phyloP scores from a whole-genome alignment of 2,113 vertebrate species.

The Rhineura floridana region DNA sequence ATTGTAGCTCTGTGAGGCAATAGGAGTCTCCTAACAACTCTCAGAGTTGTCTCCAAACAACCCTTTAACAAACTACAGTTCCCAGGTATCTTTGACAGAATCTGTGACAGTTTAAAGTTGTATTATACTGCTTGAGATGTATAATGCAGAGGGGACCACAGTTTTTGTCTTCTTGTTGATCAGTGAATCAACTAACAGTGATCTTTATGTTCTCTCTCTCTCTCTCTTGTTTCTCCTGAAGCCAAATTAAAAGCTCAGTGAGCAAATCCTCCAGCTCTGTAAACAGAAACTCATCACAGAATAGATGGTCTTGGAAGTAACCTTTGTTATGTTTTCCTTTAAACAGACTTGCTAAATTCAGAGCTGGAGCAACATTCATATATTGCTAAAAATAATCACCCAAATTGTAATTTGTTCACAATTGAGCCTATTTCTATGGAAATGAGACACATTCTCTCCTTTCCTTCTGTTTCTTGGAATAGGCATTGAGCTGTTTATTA shows the following conservation, averaged over 20 bases:
- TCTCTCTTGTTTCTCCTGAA: neutral
- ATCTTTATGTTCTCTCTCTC: neutral
- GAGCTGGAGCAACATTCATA: conserved; percentile 27
- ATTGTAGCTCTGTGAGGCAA: too few relatives aligned
- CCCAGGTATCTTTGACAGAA: too few relatives aligned
- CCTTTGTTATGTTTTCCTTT: conserved; percentile 42
- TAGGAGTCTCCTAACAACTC: too few relatives aligned
- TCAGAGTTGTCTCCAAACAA: too few relatives aligned
- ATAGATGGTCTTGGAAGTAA: conserved; percentile 41
- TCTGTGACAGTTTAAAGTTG: too few relatives aligned
- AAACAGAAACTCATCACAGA: conserved; percentile 39
- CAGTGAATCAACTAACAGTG: too few relatives aligned
- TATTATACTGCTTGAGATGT: too few relatives aligned
- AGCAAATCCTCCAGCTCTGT: neutral
- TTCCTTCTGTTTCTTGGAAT: conserved; percentile 18
- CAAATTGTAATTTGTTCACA: conserved; percentile 60
- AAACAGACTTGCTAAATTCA: conserved; percentile 13
- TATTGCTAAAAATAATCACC: conserved; percentile 67
- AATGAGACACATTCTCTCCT: conserved; percentile 54
- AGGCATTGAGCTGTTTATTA: conserved; percentile 50
- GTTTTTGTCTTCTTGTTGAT: neutral
- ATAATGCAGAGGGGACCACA: too few relatives aligned
- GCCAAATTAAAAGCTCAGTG: conserved; percentile 33
- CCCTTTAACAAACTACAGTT: too few relatives aligned
- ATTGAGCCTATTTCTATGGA: conserved; percentile 64